phyloP scores from a whole-genome alignment of 2,113 vertebrate species.

The Otus sunia region DNA sequence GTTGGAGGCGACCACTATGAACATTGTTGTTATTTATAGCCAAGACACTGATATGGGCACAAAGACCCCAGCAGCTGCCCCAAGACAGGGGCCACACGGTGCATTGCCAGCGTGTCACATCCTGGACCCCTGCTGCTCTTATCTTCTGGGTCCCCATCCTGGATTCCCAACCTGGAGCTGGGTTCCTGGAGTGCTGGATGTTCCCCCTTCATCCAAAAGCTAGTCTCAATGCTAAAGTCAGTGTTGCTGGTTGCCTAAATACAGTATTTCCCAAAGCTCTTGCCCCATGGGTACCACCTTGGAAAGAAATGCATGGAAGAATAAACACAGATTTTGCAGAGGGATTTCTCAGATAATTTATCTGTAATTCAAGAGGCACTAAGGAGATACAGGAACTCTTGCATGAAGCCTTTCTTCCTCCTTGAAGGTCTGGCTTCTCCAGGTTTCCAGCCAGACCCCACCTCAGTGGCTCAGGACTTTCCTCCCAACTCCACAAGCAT shows the following conservation, averaged over 20 bases:
- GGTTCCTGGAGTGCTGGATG: not conserved
- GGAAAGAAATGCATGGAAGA: not conserved
- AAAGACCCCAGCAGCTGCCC: not conserved
- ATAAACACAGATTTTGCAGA: not conserved
- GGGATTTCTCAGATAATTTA: not conserved
- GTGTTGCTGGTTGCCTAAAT: fast-evolving
- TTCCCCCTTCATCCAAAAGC: not conserved
- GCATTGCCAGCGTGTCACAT: fast-evolving
- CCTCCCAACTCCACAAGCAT: not conserved
- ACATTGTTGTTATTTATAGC: not conserved
- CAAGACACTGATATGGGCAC: not conserved
- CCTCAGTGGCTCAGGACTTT: not conserved
- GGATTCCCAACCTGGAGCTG: not conserved
- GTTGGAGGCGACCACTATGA: not conserved
- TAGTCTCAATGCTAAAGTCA: not conserved
- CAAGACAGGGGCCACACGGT: fast-evolving
- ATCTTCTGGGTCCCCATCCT: fast-evolving
- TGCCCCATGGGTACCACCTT: too few relatives aligned
- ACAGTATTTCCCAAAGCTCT: not conserved
- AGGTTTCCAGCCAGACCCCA: not conserved
- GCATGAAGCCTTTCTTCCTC: not conserved
- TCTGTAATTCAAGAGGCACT: not conserved
- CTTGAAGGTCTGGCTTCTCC: not conserved
- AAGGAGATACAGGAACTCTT: not conserved
- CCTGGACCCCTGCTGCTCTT: not conserved